phyloP scores from a whole-genome alignment of 2,888 invertebrate species.

The Polyploca ridens region DNA sequence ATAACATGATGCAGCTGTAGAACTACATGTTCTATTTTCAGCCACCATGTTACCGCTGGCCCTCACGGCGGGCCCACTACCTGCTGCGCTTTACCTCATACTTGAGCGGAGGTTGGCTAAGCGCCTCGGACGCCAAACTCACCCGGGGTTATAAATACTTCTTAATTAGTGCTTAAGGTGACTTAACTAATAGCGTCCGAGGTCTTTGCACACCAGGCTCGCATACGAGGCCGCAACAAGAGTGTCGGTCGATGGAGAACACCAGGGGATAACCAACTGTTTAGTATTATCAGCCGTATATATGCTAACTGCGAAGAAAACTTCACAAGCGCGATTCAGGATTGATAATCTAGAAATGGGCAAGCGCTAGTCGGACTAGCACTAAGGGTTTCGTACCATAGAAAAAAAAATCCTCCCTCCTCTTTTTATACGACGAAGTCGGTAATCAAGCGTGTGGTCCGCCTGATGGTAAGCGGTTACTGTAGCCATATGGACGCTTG shows the following conservation, averaged over 20 bases:
- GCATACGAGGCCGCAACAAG: not conserved
- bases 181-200: not conserved
- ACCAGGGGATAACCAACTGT: not conserved
- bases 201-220: not conserved
- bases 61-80: not conserved
- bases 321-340: not conserved
- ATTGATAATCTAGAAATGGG: not conserved
- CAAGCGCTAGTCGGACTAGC: not conserved
- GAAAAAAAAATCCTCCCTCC: no score
- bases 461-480: no score
- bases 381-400: not conserved
- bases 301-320: not conserved
- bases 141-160: not conserved
- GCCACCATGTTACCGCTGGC: not conserved
- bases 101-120: not conserved
- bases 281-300: not conserved
- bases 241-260: constrained; percentile 6
- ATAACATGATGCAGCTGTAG: not conserved
- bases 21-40: not conserved
- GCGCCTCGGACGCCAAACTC: constrained; percentile 3
- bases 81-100: not conserved
- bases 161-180: not conserved
- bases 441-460: no score
- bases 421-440: no score
- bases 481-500: no score